Evolutionary conservation across 2,888 invertebrate species (phyloP), one percentile per base, ranked within the genome.

Genomic region (Gymnocheta viridis): DNA sequence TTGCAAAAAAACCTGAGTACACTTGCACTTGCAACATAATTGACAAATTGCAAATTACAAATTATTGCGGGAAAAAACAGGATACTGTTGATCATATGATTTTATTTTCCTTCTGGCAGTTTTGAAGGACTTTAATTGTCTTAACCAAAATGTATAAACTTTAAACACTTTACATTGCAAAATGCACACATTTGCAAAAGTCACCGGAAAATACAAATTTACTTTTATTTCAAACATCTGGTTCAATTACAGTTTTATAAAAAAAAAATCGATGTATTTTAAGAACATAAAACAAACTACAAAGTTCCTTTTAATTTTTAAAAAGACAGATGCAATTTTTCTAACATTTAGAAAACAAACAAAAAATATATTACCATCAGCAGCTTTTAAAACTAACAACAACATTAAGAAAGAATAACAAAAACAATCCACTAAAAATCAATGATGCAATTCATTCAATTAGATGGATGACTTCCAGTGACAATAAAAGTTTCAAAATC

Each of bases 371-470:
- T 47, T 2, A 56, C 81, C 54, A 77, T 81, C 84, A 84, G 77
- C 84, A 84, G 66, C 81, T 80, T 80, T 80, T 47, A 58, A 38
- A 67, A n/a, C 35, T 58, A 76, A 47, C 62, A 78, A 64, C 12
- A 32, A 72, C 19, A 54, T n/a, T n/a, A n/a, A n/a, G n/a, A n/a
- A n/a, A 27, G 27, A 70, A 56, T 12, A 67, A 27, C 29, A 44
- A 58, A 7, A 60, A 24, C 14, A 54, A 35, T 29, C 49, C 32
- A 82, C 74, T 82, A 69, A 80, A 82, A 85, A 76, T 80, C 79
- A 82, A 85, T 87, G 87, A 87, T 88, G 87, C 84, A 84, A 84
- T 84, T 84, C 84, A 84, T 84, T 84, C 77, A 77, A 84, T 84
- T 84, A 81, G 84, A 84, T 84, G 84, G 69, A 84, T 84, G 84